These are phyloP conservation scores for Drosophila subquinaria DNA, from an alignment of 2,888 invertebrate genomes.

Conservation along the genomic window DNA sequence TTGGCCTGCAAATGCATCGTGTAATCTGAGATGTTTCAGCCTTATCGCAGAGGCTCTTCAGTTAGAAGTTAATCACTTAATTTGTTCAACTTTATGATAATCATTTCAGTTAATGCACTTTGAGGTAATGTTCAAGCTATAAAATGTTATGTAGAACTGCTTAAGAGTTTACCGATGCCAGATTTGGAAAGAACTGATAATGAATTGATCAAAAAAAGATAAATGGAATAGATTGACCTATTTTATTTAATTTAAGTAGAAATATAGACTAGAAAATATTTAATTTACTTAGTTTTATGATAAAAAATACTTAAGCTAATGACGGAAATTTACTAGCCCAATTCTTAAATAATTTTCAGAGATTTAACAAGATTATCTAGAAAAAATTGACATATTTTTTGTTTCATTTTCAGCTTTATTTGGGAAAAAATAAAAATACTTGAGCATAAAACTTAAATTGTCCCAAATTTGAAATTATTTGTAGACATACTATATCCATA, in stretches of 20 bases:
- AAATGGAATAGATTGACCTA: neutral
- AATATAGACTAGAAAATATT: too few relatives aligned
- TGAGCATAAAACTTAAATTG: too few relatives aligned
- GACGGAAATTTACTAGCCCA: neutral
- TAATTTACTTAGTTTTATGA: too few relatives aligned
- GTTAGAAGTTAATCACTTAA: conserved; percentile 25
- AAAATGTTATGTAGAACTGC: neutral
- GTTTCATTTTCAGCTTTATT: too few relatives aligned
- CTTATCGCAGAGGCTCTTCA: neutral
- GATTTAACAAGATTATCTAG: neutral
- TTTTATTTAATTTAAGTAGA: neutral
- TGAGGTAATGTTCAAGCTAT: conserved; percentile 1
- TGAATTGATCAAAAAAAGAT: neutral
- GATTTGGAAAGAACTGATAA: neutral
- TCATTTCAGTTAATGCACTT: conserved; percentile 8
- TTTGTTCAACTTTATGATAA: conserved; percentile 1
- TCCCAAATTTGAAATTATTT: too few relatives aligned
- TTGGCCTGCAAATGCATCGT: conserved; percentile 16
- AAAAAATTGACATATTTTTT: too few relatives aligned
- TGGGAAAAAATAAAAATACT: too few relatives aligned
- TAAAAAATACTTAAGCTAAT: too few relatives aligned
- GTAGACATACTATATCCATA: too few relatives aligned
- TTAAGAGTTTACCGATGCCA: neutral
- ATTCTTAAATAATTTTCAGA: neutral
- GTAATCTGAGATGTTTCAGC: conserved; percentile 37